Evolutionary conservation across 2,888 invertebrate species (phyloP).

Genomic region (Cryptophagus acutangulus): DNA sequence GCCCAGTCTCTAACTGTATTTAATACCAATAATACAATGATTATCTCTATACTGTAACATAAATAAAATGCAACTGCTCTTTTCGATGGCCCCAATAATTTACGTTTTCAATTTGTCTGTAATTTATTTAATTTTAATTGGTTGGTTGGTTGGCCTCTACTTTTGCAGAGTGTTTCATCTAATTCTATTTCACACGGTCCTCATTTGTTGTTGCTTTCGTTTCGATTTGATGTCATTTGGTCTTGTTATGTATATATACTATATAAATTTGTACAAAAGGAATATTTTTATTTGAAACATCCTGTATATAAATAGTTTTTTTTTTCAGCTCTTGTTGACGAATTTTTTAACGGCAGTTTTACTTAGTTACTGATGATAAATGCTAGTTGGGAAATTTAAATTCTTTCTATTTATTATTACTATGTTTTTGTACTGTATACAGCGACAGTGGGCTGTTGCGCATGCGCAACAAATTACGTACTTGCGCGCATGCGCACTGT

Average conservation of each 20-base stretch:
- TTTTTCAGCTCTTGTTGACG: constrained; percentile 1
- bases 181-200: constrained; percentile 25
- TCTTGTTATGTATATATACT: constrained; percentile 27
- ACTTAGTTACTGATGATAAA: constrained; percentile 24
- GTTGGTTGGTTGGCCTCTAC: constrained; percentile 25
- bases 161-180: constrained; percentile 29
- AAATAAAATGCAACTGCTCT: constrained; percentile 29
- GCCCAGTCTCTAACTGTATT: constrained; percentile 37
- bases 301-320: constrained; percentile 23
- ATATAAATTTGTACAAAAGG: constrained; percentile 20
- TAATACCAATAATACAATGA: constrained; percentile 42
- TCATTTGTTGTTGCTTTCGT: no score
- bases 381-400: constrained; percentile 14
- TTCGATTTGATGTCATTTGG: no score
- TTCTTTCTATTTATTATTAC: background rate
- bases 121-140: no score
- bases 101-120: no score
- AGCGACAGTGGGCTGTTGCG: no score
- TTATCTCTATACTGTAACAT: constrained; percentile 39
- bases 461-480: no score
- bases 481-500: no score
- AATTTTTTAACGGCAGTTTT: constrained; percentile 24
- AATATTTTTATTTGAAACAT: constrained; percentile 31
- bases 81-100: constrained; percentile 28
- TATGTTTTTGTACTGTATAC: background rate